Conservation (phyloP, 1,140 invertebrate genomes). For the Branchinecta lynchi region DNA sequence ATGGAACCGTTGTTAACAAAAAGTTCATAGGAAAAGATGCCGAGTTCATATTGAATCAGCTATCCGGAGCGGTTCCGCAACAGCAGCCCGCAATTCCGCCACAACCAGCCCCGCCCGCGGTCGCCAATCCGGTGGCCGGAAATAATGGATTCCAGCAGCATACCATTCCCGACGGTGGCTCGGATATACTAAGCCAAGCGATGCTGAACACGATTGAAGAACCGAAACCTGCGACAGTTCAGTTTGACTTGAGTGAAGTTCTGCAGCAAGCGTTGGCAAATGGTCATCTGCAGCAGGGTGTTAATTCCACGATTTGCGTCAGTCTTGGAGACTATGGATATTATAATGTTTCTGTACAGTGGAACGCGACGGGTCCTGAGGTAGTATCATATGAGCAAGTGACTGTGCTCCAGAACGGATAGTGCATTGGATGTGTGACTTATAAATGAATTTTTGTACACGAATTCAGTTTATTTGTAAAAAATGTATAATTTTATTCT, state of each 20-base stretch:
- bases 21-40: background rate
- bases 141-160: background rate
- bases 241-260: background rate
- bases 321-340: slow-evolving; percentile 5
- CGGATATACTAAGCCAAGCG: slow-evolving; percentile 2
- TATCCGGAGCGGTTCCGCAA: background rate
- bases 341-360: background rate
- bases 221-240: background rate
- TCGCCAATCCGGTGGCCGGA: background rate
- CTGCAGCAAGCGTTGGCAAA: background rate
- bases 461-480: no score
- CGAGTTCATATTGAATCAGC: background rate
- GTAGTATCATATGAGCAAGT: background rate
- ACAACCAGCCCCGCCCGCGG: background rate
- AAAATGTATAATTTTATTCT: no score
- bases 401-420: no score
- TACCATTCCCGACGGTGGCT: background rate
- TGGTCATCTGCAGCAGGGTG: background rate
- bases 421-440: no score
- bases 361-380: background rate
- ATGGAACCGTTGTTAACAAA: background rate
- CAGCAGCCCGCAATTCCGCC: background rate
- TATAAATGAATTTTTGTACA: no score
- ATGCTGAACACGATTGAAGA: background rate
- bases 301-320: background rate